These are phyloP conservation scores for Atta colombica DNA, from an alignment of 1,140 invertebrate genomes.

Conservation along the genomic window DNA sequence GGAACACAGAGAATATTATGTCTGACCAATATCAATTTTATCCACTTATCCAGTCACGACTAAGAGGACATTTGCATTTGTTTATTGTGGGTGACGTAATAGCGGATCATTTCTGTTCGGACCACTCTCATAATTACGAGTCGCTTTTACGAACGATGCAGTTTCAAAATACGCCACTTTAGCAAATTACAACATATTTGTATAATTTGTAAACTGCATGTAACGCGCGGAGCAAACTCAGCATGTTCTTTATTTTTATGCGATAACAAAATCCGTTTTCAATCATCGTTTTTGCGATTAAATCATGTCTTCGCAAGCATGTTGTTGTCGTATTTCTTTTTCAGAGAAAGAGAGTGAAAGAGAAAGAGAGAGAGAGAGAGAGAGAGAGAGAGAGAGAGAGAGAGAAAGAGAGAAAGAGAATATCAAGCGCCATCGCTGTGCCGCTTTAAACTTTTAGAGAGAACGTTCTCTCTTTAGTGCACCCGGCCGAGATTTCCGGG, in stretches of 20 bases:
- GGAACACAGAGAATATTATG: neutral
- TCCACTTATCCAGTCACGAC: neutral
- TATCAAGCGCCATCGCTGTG: neutral
- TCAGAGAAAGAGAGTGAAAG: neutral
- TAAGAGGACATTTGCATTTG: neutral
- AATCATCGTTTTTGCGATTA: slow-evolving; percentile 18
- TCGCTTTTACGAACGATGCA: neutral
- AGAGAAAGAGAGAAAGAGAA: neutral
- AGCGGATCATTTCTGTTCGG: neutral
- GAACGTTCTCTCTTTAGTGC: slow-evolving; percentile 31
- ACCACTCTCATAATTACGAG: slow-evolving; percentile 30
- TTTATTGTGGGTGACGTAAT: slow-evolving; percentile 2
- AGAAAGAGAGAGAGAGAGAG: neutral
- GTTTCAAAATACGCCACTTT: slow-evolving; percentile 1
- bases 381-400: neutral
- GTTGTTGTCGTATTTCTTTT: neutral
- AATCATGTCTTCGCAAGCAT: slow-evolving; percentile 29
- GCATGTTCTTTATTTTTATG: slow-evolving; percentile 17
- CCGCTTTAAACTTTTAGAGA: slow-evolving; percentile 29
- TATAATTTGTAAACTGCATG: neutral
- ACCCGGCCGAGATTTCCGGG: slow-evolving; percentile 47
- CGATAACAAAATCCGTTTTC: neutral
- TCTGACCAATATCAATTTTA: neutral
- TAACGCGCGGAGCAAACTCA: neutral
- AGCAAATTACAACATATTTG: slow-evolving; percentile 42